Conservation (phyloP, 1,140 invertebrate species). For the Pseudachorutes palmiensis region DNA sequence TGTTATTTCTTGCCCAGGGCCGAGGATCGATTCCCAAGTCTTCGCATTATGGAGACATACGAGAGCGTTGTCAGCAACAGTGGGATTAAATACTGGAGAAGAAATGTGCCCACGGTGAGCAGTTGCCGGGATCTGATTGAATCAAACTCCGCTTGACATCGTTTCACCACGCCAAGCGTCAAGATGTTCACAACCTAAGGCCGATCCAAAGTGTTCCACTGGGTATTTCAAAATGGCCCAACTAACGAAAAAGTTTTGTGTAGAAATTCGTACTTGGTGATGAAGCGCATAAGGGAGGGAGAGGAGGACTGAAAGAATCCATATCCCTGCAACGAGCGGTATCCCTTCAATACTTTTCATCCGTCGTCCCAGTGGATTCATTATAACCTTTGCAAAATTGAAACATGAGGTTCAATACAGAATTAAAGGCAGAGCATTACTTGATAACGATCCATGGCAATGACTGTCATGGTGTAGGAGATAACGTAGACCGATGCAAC, state of each 20-base stretch:
- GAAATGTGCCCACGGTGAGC: constrained; percentile 45
- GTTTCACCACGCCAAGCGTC: constrained; percentile 39
- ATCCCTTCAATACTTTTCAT: constrained; percentile 42
- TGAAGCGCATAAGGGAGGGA: constrained; percentile 49
- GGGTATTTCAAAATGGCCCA: too few relatives aligned
- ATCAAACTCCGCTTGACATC: constrained; percentile 45
- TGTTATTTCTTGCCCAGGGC: constrained; percentile 27
- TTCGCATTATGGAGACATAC: constrained; percentile 43
- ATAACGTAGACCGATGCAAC: constrained; percentile 49
- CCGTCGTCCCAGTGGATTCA: constrained; percentile 46
- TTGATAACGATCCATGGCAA: constrained; percentile 49
- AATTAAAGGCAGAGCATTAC: constrained; percentile 17
- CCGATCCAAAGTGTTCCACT: not conserved
- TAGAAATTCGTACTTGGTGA: constrained; percentile 38
- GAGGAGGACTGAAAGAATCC: constrained; percentile 45
- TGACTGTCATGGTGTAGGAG: constrained; percentile 49
- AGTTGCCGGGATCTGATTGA: constrained; percentile 41
- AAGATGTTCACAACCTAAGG: constrained; percentile 33
- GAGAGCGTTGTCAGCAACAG: constrained; percentile 45
- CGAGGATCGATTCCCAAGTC: constrained; percentile 38
- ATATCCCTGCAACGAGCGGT: constrained; percentile 44
- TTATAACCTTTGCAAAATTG: constrained; percentile 42
- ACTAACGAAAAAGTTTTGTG: constrained; percentile 10
- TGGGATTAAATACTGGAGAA: constrained; percentile 50
- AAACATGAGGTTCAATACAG: not conserved